Evolutionary conservation across 2,797 vertebrate genomes (phyloP).

Genomic region (Leucoraja ocellata): DNA sequence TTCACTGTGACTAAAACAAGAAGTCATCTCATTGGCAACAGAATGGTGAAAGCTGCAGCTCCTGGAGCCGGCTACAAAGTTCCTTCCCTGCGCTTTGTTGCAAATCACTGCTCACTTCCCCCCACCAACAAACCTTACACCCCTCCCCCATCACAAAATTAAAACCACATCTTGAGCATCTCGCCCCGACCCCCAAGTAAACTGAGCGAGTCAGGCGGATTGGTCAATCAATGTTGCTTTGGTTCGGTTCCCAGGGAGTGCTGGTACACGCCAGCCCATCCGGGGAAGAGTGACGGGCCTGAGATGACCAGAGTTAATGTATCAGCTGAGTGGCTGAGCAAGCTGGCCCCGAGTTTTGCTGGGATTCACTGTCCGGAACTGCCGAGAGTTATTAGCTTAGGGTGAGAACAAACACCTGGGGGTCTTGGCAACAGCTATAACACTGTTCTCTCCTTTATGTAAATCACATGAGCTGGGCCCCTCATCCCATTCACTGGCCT

Average conservation of each 20-base stretch:
- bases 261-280: not conserved
- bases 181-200: not conserved
- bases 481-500: conserved; percentile 1
- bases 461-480: conserved; percentile 26
- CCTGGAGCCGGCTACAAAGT: not conserved
- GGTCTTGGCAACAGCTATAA: not conserved
- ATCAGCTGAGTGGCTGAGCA: not conserved
- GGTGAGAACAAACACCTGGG: conserved; percentile 33
- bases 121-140: not conserved
- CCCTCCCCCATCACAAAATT: too few relatives aligned
- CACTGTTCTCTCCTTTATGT: conserved; percentile 15
- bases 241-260: not conserved
- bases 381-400: conserved; percentile 26
- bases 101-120: not conserved
- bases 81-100: too few relatives aligned
- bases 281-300: not conserved
- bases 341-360: not conserved
- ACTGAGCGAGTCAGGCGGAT: not conserved
- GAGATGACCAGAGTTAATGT: not conserved
- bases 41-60: not conserved
- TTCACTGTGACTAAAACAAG: not conserved
- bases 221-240: not conserved
- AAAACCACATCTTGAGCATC: too few relatives aligned
- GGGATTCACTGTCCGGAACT: not conserved
- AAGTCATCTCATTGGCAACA: not conserved